These are phyloP conservation scores for Halcyon senegalensis DNA, from an alignment of 2,113 vertebrate species.

Conservation along the genomic window DNA sequence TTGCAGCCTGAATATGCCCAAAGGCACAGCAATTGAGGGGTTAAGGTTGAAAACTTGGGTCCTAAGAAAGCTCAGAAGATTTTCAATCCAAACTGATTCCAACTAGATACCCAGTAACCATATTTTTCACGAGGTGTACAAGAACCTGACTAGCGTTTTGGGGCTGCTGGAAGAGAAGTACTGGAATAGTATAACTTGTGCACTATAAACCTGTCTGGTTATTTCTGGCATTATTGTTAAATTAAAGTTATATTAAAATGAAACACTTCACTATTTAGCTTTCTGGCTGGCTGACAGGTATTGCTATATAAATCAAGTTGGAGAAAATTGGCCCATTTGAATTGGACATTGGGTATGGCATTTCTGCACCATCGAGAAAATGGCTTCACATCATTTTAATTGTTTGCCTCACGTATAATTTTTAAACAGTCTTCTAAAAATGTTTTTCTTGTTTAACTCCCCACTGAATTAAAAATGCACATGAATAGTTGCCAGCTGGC, in stretches of 20 bases:
- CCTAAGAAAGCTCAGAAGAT: neutral
- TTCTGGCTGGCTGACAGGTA: constrained; percentile 66
- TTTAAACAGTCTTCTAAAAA: constrained; percentile 73
- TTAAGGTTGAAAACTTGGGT: neutral
- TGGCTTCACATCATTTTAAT: constrained; percentile 69
- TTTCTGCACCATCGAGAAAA: constrained; percentile 71
- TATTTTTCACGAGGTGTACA: neutral
- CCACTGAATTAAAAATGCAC: constrained; percentile 70
- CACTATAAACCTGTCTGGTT: constrained; percentile 61
- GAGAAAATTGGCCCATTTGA: constrained; percentile 65
- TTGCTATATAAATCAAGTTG: constrained; percentile 61
- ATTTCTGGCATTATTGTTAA: constrained; percentile 69
- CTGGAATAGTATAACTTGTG: neutral
- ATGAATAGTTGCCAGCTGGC: constrained; percentile 70
- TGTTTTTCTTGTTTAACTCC: constrained; percentile 76
- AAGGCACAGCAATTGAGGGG: neutral
- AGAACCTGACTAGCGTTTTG: neutral
- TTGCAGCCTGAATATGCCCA: neutral
- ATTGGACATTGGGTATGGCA: constrained; percentile 50
- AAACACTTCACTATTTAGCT: constrained; percentile 68
- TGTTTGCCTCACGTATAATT: constrained; percentile 74
- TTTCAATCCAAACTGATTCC: neutral
- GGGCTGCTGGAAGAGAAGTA: neutral
- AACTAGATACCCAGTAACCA: neutral
- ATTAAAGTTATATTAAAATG: constrained; percentile 69